Evolutionary conservation across 1,140 invertebrate species (phyloP).

Genomic region (Psix sp.): DNA sequence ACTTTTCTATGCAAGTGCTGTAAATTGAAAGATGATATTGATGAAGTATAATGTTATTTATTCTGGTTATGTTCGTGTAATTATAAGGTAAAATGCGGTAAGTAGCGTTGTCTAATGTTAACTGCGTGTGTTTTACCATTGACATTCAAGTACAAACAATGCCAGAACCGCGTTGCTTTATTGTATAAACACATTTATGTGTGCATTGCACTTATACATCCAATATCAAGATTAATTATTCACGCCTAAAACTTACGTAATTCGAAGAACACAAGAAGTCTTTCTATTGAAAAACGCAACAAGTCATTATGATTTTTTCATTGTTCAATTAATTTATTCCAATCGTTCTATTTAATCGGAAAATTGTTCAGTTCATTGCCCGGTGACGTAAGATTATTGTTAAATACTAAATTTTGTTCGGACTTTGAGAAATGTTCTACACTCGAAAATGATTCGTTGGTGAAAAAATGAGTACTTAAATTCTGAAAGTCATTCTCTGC

Average conservation of each 20-base stretch:
- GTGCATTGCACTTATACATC: conserved; percentile 7
- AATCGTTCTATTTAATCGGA: no score
- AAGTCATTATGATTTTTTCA: no score
- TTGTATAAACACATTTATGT: not conserved
- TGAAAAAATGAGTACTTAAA: no score
- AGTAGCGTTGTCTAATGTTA: conserved; percentile 8
- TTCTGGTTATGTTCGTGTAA: conserved; percentile 20
- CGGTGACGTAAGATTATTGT: no score
- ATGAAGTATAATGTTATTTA: conserved; percentile 31
- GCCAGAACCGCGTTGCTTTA: conserved; percentile 6
- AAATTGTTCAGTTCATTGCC: no score
- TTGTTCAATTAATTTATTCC: no score
- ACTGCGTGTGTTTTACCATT: conserved; percentile 9
- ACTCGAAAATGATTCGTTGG: no score
- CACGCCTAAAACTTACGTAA: not conserved
- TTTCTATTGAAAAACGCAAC: no score
- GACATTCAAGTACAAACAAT: conserved; percentile 22
- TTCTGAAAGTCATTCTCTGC: no score
- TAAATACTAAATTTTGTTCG: no score
- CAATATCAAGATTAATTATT: conserved; percentile 13
- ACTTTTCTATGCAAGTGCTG: conserved; percentile 26
- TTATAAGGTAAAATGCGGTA: conserved; percentile 25
- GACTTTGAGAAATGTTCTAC: no score
- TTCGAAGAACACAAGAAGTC: not conserved
- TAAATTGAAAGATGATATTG: conserved; percentile 44